Conservation (phyloP, 1,140 invertebrate genomes). For the Drosophila tsacasi region DNA sequence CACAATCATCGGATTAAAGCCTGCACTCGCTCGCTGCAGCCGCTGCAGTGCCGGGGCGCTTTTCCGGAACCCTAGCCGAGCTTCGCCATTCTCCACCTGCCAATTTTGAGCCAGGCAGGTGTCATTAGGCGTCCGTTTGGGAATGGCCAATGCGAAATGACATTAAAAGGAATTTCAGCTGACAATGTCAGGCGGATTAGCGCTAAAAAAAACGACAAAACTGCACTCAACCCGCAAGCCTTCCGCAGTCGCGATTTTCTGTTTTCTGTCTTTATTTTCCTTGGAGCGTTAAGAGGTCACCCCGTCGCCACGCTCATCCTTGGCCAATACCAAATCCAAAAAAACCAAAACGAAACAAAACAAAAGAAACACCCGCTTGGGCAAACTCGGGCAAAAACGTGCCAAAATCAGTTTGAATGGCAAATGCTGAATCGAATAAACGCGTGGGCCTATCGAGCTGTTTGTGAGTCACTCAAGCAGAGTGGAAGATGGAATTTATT, state of each 20-base stretch:
- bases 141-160: slow-evolving; percentile 48
- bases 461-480: neutral
- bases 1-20: slow-evolving; percentile 34
- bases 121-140: slow-evolving; percentile 24
- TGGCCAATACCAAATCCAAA: slow-evolving; percentile 44
- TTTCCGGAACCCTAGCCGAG: slow-evolving; percentile 3
- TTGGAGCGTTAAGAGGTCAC: slow-evolving; percentile 35
- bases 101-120: slow-evolving; percentile 4
- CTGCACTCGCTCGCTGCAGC: neutral
- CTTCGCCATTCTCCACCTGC: neutral
- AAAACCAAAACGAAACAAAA: slow-evolving; percentile 27
- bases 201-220: slow-evolving; percentile 14
- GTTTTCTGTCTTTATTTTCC: slow-evolving; percentile 29
- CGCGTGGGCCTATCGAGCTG: slow-evolving; percentile 2
- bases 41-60: neutral
- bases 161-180: slow-evolving; percentile 72
- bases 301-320: slow-evolving; percentile 54
- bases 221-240: slow-evolving; percentile 41
- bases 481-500: neutral
- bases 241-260: slow-evolving; percentile 26
- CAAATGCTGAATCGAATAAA: slow-evolving; percentile 23
- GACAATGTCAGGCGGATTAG: slow-evolving; percentile 74
- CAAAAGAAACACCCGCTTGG: slow-evolving; percentile 22
- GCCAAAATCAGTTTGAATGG: slow-evolving; percentile 55
- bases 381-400: slow-evolving; percentile 58